phyloP scores from a whole-genome alignment of 2,888 invertebrate species.

The Cantharis rustica region DNA sequence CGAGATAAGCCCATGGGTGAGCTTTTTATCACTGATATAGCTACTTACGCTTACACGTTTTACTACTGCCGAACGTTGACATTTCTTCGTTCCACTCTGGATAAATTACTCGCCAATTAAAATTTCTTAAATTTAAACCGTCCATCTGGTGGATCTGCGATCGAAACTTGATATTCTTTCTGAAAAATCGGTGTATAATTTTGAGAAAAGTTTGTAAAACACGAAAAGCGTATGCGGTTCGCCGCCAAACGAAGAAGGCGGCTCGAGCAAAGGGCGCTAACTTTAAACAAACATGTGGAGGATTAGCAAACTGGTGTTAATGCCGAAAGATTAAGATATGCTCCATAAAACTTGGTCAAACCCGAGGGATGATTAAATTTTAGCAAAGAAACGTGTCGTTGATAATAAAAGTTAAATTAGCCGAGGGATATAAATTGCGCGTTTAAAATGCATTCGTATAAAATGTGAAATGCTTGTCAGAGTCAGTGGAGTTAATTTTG shows the following conservation, averaged over 20 bases:
- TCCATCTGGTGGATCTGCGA: background rate
- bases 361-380: constrained; percentile 31
- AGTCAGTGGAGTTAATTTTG: constrained; percentile 33
- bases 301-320: constrained; percentile 37
- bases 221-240: background rate
- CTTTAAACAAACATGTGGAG: constrained; percentile 34
- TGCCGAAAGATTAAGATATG: constrained; percentile 34
- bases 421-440: background rate
- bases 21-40: constrained; percentile 23
- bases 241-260: constrained; percentile 11
- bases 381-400: constrained; percentile 11
- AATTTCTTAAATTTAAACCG: background rate
- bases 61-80: background rate
- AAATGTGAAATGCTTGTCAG: constrained; percentile 27
- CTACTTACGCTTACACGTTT: background rate
- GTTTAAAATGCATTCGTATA: constrained; percentile 6
- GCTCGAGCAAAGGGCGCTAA: background rate
- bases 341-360: constrained; percentile 26
- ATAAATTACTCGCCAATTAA: background rate
- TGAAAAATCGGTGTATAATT: constrained; percentile 20
- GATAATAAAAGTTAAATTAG: background rate
- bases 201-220: constrained; percentile 10
- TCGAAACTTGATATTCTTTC: constrained; percentile 13
- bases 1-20: constrained; percentile 35
- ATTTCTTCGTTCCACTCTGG: background rate